A percentile compares a stretch with the other conserved stretches of the same genome.
Conservation (phyloP, 2,113 vertebrate genomes). For the Melierax canorus region DNA sequence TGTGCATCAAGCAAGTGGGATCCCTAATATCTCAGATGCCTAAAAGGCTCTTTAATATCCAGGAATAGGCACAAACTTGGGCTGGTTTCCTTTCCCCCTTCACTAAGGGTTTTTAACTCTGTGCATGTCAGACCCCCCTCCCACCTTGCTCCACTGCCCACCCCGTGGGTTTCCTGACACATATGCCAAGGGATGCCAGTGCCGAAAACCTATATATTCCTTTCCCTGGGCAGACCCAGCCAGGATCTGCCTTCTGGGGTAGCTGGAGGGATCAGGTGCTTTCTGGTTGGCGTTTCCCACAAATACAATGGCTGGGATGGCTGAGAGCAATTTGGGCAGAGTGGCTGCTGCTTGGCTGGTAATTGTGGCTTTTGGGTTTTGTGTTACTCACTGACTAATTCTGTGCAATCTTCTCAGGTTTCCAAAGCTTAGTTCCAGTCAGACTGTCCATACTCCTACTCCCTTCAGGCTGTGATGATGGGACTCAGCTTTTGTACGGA, state of each 20-base stretch:
- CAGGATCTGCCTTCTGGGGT: not conserved
- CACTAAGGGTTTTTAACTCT: not conserved
- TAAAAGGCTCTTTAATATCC: constrained; percentile 17
- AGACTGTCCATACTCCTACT: not conserved
- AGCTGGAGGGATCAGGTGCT: not conserved
- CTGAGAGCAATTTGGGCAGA: constrained; percentile 5
- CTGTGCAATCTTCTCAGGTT: constrained; percentile 21
- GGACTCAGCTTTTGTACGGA: not conserved
- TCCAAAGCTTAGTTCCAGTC: constrained; percentile 5
- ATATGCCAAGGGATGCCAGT: not conserved
- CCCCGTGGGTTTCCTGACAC: not conserved
- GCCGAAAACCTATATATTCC: not conserved
- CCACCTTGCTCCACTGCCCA: not conserved
- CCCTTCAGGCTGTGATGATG: not conserved
- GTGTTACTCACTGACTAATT: constrained; percentile 45
- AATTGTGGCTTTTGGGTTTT: constrained; percentile 56
- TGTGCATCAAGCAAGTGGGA: not conserved
- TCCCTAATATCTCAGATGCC: not conserved
- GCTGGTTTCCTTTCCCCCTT: not conserved
- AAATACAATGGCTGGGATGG: not conserved
- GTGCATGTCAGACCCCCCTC: not conserved
- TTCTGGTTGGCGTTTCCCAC: constrained; percentile 14
- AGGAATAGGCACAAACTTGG: not conserved
- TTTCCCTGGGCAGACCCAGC: not conserved
- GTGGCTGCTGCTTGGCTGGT: not conserved